Evolutionary conservation across 2,113 vertebrate species (phyloP).

Genomic region (Poeciliopsis retropinna): DNA sequence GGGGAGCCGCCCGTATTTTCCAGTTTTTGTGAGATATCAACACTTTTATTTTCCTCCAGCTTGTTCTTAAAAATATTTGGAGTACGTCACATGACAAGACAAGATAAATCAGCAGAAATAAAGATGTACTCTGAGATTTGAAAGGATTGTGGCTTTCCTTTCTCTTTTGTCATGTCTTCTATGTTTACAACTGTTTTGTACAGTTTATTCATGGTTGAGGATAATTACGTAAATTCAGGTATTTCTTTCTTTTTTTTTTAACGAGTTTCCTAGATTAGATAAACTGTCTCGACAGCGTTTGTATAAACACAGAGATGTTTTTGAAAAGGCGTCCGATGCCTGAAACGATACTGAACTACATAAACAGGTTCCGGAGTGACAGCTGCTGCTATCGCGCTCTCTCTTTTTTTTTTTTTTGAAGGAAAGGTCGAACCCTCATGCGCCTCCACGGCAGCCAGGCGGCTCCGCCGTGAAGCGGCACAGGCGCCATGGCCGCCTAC

Average conservation of each 20-base stretch:
- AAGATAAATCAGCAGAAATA: background rate
- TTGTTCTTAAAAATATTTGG: background rate
- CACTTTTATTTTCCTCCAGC: background rate
- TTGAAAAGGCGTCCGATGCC: background rate
- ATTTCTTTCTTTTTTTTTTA: background rate
- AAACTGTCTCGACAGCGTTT: background rate
- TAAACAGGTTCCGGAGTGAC: background rate
- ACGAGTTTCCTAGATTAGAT: background rate
- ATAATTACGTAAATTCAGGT: background rate
- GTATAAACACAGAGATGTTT: background rate
- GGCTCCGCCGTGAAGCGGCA: background rate
- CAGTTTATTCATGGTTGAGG: background rate
- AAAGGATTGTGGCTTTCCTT: background rate
- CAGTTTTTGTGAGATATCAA: constrained; percentile 2
- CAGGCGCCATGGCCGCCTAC: background rate
- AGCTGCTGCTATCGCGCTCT: background rate
- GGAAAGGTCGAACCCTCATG: background rate
- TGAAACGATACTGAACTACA: background rate
- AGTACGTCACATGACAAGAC: no score
- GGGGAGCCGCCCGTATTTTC: background rate
- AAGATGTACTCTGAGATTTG: background rate
- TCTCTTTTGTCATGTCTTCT: background rate
- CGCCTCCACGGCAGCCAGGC: background rate
- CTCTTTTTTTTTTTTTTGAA: background rate
- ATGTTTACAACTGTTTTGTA: background rate